Evolutionary conservation across 1,140 invertebrate genomes (phyloP), one percentile per base, ranked within the genome.

Genomic region (Trichogramma pretiosum): DNA sequence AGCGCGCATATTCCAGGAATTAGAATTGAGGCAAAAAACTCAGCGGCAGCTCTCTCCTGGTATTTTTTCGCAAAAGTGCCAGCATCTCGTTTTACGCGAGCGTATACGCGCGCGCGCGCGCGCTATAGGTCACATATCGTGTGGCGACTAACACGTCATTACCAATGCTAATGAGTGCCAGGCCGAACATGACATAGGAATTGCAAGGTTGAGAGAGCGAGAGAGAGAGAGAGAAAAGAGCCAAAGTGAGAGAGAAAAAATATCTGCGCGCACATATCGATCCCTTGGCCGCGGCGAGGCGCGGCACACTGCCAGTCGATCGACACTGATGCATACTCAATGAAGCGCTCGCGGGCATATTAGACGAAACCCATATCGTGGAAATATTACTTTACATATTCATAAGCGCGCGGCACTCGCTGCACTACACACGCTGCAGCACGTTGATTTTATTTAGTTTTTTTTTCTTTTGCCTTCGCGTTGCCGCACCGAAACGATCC

Each of bases 271-370:
- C 18, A 7, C 11, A 18, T 17, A 19, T 43, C 16, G 18, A 19
- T 43, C 14, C 16, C 28, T 33, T 24, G 3, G 48, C 37, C 52
- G 52, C 52, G 56, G 52, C 55, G 37, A 51, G 53, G 42, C 19
- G 51, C 54, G 51, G 56, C n/a, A n/a, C n/a, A n/a, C n/a, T n/a
- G n/a, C n/a, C 52, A 55, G 63, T 63, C 63, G 62, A 65, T 64
- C 51, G 63, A 54, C 53, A 57, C 54, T 53, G 61, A 59, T 64
- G 62, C 58, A 63, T 62, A 63, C 56, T 56, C 49, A 58, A 63
- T 63, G 58, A 63, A 58, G 55, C 53, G 56, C 50, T 54, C 53
- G 38, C n/a, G 48, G 57, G 57, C 46, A 46, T n/a, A n/a, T 57
- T 53, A 53, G 50, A 58, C 50, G 42, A 59, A 64, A 62, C n/a